Evolutionary conservation across 2,113 vertebrate genomes (phyloP), one percentile per base, ranked within the genome.

Genomic region (Protomyctophum bolini): DNA sequence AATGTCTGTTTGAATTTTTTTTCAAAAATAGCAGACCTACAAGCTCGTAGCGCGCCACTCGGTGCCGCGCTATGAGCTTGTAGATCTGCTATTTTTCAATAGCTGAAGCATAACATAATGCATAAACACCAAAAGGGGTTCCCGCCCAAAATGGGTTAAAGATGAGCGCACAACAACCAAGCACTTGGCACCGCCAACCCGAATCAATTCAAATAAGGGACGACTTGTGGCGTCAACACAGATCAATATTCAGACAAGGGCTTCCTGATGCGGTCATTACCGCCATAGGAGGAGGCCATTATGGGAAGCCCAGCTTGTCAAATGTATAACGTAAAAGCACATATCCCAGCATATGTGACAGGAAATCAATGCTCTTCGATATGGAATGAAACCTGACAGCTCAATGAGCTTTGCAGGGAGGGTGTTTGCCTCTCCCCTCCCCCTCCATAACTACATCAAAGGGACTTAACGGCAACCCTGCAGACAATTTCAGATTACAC

Each of bases 331-430:
- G 68, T 76, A 73, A 76, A 74, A 76, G 74, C 72, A 47, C 70
- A 58, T 56, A 47, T 58, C 57, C 76, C 58, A 10, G 3, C 66
- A 80, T 60, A 50, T 80, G 77, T 86, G 89, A 85, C 84, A 65
- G 83, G 66, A 85, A 88, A 88, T 91, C 90, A 84, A 83, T 90
- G 78, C 15, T 2, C 64, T 70, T 52, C 62, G 77, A 87, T 77
- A 58, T 71, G 11, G 58, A 82, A 68, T 79, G 82, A 85, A 87
- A 84, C 66, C 82, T 85, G 90, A 87, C 88, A 83, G 88, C 90
- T 89, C 89, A 82, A 86, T 88, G 86, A 86, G 83, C 83, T 84
- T 72, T 45, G 58, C 63, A 72, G 41, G 64, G 70, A 60, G 77
- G 79, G 68, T 63, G 76, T 68, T 72, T 1, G 67, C 58, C 28